Evolutionary conservation across 2,888 invertebrate species (phyloP), one percentile per base, ranked within the genome.

Genomic region (Isotomurus palustris): DNA sequence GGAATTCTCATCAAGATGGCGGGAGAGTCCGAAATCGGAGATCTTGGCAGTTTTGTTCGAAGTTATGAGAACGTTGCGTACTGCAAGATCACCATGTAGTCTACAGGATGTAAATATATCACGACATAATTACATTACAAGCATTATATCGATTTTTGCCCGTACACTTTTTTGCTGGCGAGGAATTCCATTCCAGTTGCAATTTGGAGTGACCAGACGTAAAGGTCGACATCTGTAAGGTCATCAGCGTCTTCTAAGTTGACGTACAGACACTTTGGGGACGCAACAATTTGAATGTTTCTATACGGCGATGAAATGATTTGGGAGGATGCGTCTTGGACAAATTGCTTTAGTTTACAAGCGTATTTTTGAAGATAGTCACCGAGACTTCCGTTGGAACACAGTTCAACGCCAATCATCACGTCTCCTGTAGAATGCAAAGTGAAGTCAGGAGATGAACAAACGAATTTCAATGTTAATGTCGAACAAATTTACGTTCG

Each of bases 101-200:
- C n/a, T n/a, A n/a, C n/a, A n/a, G n/a, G n/a, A n/a, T n/a, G n/a
- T n/a, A n/a, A n/a, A n/a, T n/a, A 40, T 27, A 65, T 60, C 63
- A 60, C 28, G 2, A 43, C 19, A 44, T 3, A 6, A 24, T 8
- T 44, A 3, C 19, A 17, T 22, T 8, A 29, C 25, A n/a, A 28
- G 28, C 3, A 47, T 47, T 19, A 24, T 27, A 4, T 22, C 8
- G 32, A 32, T 32, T n/a, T 32, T 14, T 5, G 8, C 12, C 10
- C 3, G 19, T 35, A 10, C 32, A 58, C 60, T 44, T 65, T 60
- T 45, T 44, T 51, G 3, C 28, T 8, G 28, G 24, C 41, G 12
- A 65, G 25, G 17, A 57, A 65, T 21, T 65, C 60, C 60, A 65
- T 57, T 28, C 65, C 65, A 32, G 35, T 57, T n/a, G 64, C 62